Conservation (phyloP, 1,140 invertebrate species). For the Drosophila dunni region DNA sequence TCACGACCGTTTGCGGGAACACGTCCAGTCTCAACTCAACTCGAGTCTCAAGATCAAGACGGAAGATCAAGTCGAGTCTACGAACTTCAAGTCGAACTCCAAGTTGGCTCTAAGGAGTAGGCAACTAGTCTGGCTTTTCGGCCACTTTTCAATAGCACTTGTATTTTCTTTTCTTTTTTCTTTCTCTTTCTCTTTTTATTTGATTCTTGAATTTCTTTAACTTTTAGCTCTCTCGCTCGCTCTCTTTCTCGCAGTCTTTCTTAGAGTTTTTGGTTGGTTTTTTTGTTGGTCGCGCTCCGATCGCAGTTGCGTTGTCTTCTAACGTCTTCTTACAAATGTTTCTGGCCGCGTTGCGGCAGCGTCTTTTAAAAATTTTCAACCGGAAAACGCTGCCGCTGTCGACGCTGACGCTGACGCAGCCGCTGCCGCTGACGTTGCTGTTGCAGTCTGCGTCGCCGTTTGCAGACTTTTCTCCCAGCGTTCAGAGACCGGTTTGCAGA, state of each 20-base stretch:
- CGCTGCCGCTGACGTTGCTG: neutral
- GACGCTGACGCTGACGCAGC: neutral
- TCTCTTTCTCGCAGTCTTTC: constrained; percentile 11
- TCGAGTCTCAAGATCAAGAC: constrained; percentile 27
- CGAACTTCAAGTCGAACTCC: constrained; percentile 41
- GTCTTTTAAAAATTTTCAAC: constrained; percentile 84
- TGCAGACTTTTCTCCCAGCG: constrained; percentile 39
- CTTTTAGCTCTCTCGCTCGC: constrained; percentile 9
- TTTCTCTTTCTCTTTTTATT: constrained; percentile 21
- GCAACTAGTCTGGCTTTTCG: constrained; percentile 25
- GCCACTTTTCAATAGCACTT: constrained; percentile 38
- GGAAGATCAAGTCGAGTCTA: neutral
- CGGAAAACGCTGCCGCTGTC: constrained; percentile 58
- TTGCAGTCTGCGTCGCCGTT: constrained; percentile 9
- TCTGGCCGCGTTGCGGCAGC: constrained; percentile 73
- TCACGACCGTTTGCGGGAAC: constrained; percentile 17
- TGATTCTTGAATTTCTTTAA: constrained; percentile 31
- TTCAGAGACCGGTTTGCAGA: constrained; percentile 43
- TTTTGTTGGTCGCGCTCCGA: constrained; percentile 47
- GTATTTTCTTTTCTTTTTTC: constrained; percentile 39
- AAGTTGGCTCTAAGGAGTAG: constrained; percentile 30
- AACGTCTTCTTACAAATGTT: constrained; percentile 84
- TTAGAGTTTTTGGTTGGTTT: neutral
- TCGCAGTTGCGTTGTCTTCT: constrained; percentile 68
- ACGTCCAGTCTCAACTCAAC: constrained; percentile 24